These are phyloP conservation scores for Pseudomyrmex pallidus DNA, from an alignment of 1,140 invertebrate genomes.

Conservation along the genomic window DNA sequence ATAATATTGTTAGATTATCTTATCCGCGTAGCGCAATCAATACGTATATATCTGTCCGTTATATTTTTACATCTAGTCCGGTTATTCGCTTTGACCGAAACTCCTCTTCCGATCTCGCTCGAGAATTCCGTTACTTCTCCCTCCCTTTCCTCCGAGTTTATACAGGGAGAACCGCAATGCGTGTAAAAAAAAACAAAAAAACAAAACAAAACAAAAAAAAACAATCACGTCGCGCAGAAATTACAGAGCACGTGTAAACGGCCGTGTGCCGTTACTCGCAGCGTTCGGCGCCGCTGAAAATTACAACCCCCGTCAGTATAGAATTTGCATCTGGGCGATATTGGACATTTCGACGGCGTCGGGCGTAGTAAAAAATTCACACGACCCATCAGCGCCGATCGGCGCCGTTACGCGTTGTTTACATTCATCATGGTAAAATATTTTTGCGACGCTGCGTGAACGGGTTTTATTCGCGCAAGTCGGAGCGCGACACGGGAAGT, in stretches of 20 bases:
- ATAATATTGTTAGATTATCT: neutral
- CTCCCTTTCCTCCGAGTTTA: constrained; percentile 2
- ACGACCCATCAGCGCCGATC: constrained; percentile 60
- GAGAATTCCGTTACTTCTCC: neutral
- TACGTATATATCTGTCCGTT: no score
- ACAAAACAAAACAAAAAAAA: neutral
- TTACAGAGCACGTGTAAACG: constrained; percentile 43
- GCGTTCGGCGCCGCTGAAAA: constrained; percentile 36
- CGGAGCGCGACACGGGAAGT: no score
- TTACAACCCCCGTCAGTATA: constrained; percentile 34
- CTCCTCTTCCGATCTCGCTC: neutral
- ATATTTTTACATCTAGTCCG: no score
- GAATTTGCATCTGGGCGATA: constrained; percentile 50
- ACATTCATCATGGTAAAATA: constrained; percentile 60
- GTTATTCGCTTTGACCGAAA: neutral
- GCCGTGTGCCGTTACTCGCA: constrained; percentile 25
- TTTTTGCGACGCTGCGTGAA: constrained; percentile 54
- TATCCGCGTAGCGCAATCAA: neutral
- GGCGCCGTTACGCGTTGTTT: constrained; percentile 49
- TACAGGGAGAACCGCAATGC: neutral
- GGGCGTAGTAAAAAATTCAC: constrained; percentile 55
- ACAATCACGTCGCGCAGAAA: neutral
- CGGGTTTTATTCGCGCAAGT: no score
- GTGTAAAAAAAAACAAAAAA: constrained; percentile 4
- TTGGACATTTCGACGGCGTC: constrained; percentile 52